Base-by-base conservation (phyloP, 2,888 invertebrate genomes). In the Drosophila aldrichi region DNA sequence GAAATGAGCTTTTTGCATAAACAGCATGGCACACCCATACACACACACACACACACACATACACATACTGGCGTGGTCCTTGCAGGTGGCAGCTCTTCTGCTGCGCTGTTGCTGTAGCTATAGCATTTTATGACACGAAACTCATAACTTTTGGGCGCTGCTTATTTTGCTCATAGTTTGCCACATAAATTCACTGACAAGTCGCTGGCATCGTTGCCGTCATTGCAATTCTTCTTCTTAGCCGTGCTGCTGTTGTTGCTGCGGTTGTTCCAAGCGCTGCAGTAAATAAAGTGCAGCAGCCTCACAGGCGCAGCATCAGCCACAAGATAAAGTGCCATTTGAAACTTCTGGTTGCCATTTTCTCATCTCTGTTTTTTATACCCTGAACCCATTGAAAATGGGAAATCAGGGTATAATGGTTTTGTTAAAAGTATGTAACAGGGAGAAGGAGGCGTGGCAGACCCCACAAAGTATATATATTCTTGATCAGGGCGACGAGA, bases 1-100 rank as follows among this genome's bases (percentile, higher is more conserved):
- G 84, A 88, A 88, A 90, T 88, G 87, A 88, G 87, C 84, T 88
- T 82, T 85, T 81, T 86, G 79, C 82, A 89, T 87, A 87, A 87
- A 88, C 81, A 88, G 86, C 72, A 73, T 55, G 48, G 56, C 63
- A 73, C 51, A 80, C 64, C 48, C 48, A n/a, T n/a, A 54, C 52
- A 44, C 16, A 73, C 38, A 43, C 54, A 29, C 32, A 55, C 40
- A 34, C 62, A 70, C 51, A 79, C 51, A 52, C 55, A 73, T 36
- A 51, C 22, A 22, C 34, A 51, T 44, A 32, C 14, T 44, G n/a
- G 46, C 38, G 57, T 60, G 65, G 66, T 69, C 76, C 65, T 74
- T 77, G 88, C 82, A 89, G 84, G 77, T 83, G 81, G 79, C 73
- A 70, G 64, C 66, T 54, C 16, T n/a, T 12, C 7, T 40, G 70